Evolutionary conservation across 1,140 invertebrate genomes (phyloP), one percentile per base, ranked within the genome.

Genomic region (Pachypeltis micranthus): DNA sequence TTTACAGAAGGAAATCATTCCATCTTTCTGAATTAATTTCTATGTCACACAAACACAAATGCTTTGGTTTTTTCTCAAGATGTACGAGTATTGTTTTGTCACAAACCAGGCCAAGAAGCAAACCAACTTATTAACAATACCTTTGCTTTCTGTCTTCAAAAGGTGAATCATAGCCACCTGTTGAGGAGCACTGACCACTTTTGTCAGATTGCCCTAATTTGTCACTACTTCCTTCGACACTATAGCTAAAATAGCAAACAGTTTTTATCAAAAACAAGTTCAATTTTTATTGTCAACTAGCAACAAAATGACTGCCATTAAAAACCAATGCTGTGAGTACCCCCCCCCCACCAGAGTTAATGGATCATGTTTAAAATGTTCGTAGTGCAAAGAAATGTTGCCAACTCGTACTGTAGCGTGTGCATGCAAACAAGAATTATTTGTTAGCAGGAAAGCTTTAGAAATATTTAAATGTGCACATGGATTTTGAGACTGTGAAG

Each of bases 161-260:
- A 12, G 86, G 86, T 70, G 85, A 87, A 70, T 87, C 85, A 70
- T 88, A 89, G 67, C 87, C 87, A 1, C 85, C 86, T 1, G 86
- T 87, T 1, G 86, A 87, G 54, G 85, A 87, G 69, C 85, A 85
- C 63, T 83, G 83, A 34, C 81, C 82, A 72, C 82, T 85, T 71
- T 79, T 76, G 71, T 85, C 84, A 68, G 84, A 83, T 68, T 84
- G 83, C 1, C 39, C 61, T 60, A 58, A 31, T 62, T 68, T 66
- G 44, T 70, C 70, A 61, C 63, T 66, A 67, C 70, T 70, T 14
- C 69, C 68, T 31, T 70, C 70, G 26, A 71, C 67, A 65, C 70
- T 71, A 62, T 71, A 71, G 61, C 70, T 70, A 59, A 58, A 65
- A 61, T 21, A 65, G 23, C 44, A 51, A 51, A 51, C 47, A 51